These are phyloP conservation scores for Montipora capricornis DNA, from an alignment of 64 coral and sea anemone genomes.

Conservation along the genomic window DNA sequence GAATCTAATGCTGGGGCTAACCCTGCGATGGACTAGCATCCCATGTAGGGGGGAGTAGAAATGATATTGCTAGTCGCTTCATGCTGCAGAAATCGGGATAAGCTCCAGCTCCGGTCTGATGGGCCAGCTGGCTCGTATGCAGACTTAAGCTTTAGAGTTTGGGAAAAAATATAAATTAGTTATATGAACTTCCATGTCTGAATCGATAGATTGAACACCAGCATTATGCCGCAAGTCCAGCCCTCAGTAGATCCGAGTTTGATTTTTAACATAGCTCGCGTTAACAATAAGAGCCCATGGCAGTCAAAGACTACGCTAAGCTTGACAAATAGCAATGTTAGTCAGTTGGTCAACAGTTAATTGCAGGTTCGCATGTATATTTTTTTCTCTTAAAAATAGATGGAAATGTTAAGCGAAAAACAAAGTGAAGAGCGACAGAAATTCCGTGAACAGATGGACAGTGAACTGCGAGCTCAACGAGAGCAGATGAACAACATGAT, in stretches of 20 bases:
- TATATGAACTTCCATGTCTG: too few species aligned
- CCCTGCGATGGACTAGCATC: too few species aligned
- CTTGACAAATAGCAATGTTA: background rate
- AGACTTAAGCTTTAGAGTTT: background rate
- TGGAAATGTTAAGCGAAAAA: slow-evolving; percentile 52
- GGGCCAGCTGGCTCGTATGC: too few species aligned
- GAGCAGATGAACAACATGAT: slow-evolving; percentile 76
- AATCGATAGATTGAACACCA: background rate
- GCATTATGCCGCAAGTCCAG: background rate
- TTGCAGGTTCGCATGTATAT: background rate
- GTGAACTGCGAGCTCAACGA: slow-evolving; percentile 40
- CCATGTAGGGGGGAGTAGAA: too few species aligned
- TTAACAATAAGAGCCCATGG: background rate
- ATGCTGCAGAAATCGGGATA: too few species aligned
- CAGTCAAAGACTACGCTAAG: background rate
- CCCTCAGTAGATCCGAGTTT: slow-evolving; percentile 3
- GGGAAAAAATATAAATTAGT: too few species aligned
- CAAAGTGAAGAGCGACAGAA: slow-evolving; percentile 55
- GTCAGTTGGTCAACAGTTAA: background rate
- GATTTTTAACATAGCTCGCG: background rate
- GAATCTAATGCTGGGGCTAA: too few species aligned
- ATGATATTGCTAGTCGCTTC: too few species aligned
- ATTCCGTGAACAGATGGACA: slow-evolving; percentile 68
- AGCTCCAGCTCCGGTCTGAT: too few species aligned
- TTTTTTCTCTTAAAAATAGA: slow-evolving; percentile 10